A percentile compares a stretch with the other conserved stretches of the same genome.
phyloP scores from a whole-genome alignment of 2,888 invertebrate genomes.

The Pyralis farinalis region DNA sequence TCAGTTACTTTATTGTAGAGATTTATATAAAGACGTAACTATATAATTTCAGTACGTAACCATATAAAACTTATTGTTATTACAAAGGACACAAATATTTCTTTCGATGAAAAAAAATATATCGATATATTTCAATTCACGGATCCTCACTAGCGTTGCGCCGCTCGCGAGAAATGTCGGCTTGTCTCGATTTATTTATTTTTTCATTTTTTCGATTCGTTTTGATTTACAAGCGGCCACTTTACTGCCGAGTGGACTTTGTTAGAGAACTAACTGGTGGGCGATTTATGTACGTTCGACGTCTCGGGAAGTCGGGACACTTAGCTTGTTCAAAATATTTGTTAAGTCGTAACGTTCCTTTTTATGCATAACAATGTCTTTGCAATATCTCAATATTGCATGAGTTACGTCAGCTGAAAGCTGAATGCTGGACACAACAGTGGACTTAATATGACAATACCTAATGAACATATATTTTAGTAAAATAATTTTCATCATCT shows the following conservation, averaged over 20 bases:
- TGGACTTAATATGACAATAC: no score
- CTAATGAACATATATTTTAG: no score
- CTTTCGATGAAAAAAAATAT: constrained; percentile 14
- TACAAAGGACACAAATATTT: no score
- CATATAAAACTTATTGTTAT: no score
- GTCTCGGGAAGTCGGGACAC: constrained; percentile 49
- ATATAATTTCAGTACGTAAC: no score
- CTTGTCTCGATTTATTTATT: constrained; percentile 54
- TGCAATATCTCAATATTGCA: constrained; percentile 32
- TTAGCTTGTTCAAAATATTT: constrained; percentile 67
- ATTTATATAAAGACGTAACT: no score
- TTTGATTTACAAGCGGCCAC: constrained; percentile 75
- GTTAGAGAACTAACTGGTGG: constrained; percentile 69
- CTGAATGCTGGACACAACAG: background rate
- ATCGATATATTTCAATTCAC: constrained; percentile 29
- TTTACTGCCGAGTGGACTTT: constrained; percentile 74
- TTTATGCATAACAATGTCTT: constrained; percentile 40
- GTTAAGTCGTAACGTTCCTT: constrained; percentile 54
- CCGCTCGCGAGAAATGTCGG: constrained; percentile 54
- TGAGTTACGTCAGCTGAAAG: background rate
- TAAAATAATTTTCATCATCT: no score
- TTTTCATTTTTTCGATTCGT: constrained; percentile 66
- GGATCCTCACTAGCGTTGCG: constrained; percentile 42
- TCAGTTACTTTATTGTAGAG: no score
- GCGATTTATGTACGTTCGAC: constrained; percentile 61